A percentile compares a stretch with the other conserved stretches of the same genome.
phyloP scores from a whole-genome alignment of 2,113 vertebrate species.

The Tenebrosternarchus preto region DNA sequence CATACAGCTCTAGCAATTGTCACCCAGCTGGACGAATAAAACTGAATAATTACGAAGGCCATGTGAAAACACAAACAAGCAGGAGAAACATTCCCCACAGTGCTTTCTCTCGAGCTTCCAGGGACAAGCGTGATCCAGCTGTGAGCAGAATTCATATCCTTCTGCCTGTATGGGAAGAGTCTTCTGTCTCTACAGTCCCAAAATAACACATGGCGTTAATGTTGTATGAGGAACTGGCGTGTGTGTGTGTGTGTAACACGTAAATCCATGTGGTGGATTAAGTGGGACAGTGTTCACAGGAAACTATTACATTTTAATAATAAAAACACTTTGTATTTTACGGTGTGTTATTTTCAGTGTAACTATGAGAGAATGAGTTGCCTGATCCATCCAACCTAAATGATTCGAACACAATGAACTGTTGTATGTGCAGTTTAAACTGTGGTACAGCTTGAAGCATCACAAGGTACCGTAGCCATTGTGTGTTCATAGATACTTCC shows the following conservation, averaged over 20 bases:
- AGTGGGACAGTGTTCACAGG: constrained; percentile 5
- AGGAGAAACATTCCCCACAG: constrained; percentile 22
- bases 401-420: too few species aligned
- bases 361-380: too few species aligned
- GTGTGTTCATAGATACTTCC: too few species aligned
- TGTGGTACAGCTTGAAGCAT: too few species aligned
- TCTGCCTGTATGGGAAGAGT: background rate
- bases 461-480: too few species aligned
- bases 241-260: constrained; percentile 1
- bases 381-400: too few species aligned
- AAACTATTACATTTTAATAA: constrained; percentile 19
- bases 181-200: background rate
- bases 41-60: constrained; percentile 43
- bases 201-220: constrained; percentile 35
- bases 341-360: too few species aligned
- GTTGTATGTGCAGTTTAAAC: too few species aligned
- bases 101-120: background rate
- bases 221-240: background rate
- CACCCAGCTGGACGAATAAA: constrained; percentile 12
- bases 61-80: constrained; percentile 26
- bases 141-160: background rate
- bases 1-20: constrained; percentile 22
- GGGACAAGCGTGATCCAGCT: constrained; percentile 18
- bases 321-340: constrained; percentile 13
- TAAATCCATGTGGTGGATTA: constrained; percentile 4